Evolutionary conservation across 1,140 invertebrate species (phyloP), one percentile per base, ranked within the genome.

Genomic region (Pollicipes pollicipes): DNA sequence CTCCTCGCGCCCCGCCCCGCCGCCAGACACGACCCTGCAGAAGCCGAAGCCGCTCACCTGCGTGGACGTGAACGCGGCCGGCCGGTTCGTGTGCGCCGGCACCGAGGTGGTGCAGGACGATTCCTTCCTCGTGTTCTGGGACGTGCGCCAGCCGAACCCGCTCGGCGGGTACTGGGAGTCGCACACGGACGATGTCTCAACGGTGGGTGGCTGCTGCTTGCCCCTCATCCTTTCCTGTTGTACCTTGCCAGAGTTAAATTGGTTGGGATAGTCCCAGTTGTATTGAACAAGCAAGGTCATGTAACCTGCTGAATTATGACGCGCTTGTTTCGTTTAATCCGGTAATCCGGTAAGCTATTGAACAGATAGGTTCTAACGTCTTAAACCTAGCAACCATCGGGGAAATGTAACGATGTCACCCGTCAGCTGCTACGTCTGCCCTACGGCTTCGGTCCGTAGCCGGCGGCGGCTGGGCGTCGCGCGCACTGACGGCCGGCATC

Each of bases 101-200:
- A 90, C 88, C 0, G 87, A 90, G 74, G 80, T 87, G 28, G 80
- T 85, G 70, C 83, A 85, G 71, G 84, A 85, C 63, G 88, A 91
- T 77, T 83, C 87, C 24, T 91, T 84, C 78, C 82, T 93, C 35
- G 78, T 93, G 58, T 94, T 93, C 80, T 94, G 89, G 88, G 91
- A 94, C 80, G 78, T 86, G 29, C 82, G 90, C 73, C 83, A 82
- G 69, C 78, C 82, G 0, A 83, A 84, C 74, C 79, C 89, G 24
- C 78, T 94, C 6, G 92, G 92, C 3, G 89, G 87, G 17, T 96
- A 94, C 78, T 89, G 87, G 85, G 88, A 94, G 76, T 88, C 87
- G 31, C 91, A 94, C 76, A 85, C 86, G 73, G 90, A 92, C 80
- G 91, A 93, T 78, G 84, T 95, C 21, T 90, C 90, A 35, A 83